A percentile compares a stretch with the other conserved stretches of the same genome.
Conservation (phyloP, 2,113 vertebrate genomes). For the Progne subis region DNA sequence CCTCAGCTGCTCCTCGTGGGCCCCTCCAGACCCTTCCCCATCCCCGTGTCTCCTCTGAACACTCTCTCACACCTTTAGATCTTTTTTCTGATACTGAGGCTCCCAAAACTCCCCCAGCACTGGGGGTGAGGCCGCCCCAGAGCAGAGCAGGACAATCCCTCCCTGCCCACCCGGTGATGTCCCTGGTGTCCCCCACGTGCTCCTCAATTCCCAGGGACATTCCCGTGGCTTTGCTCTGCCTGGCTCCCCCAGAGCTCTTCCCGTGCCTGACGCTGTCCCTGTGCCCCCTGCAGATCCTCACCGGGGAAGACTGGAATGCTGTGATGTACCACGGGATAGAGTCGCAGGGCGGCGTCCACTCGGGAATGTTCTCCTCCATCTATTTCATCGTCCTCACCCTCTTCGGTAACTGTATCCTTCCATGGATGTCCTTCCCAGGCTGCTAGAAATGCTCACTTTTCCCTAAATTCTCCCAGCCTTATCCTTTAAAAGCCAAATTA, state of each 20-base stretch:
- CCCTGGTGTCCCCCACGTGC: neutral
- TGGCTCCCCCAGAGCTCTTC: neutral
- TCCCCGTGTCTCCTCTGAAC: neutral
- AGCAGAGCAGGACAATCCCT: neutral
- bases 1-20: too few species aligned
- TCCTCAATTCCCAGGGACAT: accelerated
- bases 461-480: neutral
- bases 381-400: constrained; percentile 95
- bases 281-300: constrained; percentile 83
- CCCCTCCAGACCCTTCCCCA: neutral
- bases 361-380: constrained; percentile 94
- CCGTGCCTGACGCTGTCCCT: neutral
- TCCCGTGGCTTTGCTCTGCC: neutral
- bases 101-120: neutral
- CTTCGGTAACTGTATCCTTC: constrained; percentile 98
- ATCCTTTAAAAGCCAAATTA: neutral
- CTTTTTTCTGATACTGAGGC: accelerated
- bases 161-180: too few species aligned
- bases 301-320: constrained; percentile 95
- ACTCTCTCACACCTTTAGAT: neutral
- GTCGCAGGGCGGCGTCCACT: constrained; percentile 89
- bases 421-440: too few species aligned
- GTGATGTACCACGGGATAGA: constrained; percentile 97
- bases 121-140: neutral
- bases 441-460: neutral